phyloP scores from a whole-genome alignment of 2,797 vertebrate species.

The Lutjanus argentimaculatus region DNA sequence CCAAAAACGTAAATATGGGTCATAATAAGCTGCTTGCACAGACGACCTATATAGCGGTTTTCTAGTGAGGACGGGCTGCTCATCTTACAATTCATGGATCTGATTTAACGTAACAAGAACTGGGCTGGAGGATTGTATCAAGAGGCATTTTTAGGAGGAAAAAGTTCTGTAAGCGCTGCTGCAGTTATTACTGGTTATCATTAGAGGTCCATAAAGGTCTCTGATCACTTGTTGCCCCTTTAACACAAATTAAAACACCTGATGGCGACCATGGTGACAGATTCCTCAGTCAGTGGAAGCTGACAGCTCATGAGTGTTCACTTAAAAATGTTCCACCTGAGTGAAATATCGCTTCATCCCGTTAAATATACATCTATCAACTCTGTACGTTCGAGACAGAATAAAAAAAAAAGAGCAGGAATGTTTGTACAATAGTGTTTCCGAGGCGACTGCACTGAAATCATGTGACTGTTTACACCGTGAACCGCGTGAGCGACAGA shows the following conservation, averaged over 20 bases:
- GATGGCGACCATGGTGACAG: background rate
- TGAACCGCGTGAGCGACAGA: slow-evolving; percentile 2
- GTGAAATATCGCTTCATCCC: slow-evolving; percentile 42
- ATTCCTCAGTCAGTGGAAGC: background rate
- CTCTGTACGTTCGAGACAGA: slow-evolving; percentile 15
- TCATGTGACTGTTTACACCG: slow-evolving; percentile 24
- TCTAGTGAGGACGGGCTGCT: too few relatives aligned
- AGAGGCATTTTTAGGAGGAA: background rate
- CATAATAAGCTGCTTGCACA: too few relatives aligned
- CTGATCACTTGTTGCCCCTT: background rate
- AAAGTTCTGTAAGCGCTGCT: too few relatives aligned
- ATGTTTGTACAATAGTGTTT: slow-evolving; percentile 30
- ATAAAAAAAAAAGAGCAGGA: slow-evolving; percentile 4
- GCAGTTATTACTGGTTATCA: too few relatives aligned
- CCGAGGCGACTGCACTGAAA: slow-evolving; percentile 7
- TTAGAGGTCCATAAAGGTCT: background rate
- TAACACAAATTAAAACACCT: background rate
- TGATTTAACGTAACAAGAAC: background rate
- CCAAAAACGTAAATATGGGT: too few relatives aligned
- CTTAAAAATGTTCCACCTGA: background rate
- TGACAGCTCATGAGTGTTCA: background rate
- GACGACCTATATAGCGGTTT: too few relatives aligned
- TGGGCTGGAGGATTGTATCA: background rate
- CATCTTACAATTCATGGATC: too few relatives aligned
- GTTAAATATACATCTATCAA: slow-evolving; percentile 19